These are phyloP conservation scores for Globodera ellingtonae DNA, from an alignment of 1,140 invertebrate genomes.

Conservation along the genomic window DNA sequence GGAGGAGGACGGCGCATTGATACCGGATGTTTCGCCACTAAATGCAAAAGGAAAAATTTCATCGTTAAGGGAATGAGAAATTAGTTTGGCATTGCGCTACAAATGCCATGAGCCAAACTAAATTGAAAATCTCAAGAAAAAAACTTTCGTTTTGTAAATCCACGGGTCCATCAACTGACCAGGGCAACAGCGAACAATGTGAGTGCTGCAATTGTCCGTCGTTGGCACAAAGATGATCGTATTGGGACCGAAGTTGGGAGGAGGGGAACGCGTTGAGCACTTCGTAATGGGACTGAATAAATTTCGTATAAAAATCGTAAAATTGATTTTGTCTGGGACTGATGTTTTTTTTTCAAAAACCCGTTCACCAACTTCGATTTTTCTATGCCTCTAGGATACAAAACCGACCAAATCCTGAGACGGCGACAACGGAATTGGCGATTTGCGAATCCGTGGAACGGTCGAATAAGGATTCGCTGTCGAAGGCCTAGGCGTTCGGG, in stretches of 20 bases:
- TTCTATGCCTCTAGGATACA: neutral
- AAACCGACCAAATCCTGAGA: neutral
- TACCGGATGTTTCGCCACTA: too few species aligned
- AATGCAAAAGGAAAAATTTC: too few species aligned
- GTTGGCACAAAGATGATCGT: neutral
- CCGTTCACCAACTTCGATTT: too few species aligned
- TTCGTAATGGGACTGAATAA: constrained; percentile 12
- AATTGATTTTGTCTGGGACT: neutral
- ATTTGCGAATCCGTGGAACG: neutral
- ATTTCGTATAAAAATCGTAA: neutral
- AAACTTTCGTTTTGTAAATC: neutral
- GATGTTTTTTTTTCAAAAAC: too few species aligned
- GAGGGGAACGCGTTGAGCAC: constrained; percentile 8
- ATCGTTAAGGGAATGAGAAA: too few species aligned
- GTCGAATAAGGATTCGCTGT: neutral
- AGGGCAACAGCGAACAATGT: neutral
- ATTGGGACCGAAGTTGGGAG: neutral
- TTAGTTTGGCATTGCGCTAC: too few species aligned
- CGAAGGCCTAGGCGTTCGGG: neutral
- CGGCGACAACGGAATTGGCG: neutral
- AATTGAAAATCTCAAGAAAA: too few species aligned
- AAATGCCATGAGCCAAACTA: too few species aligned
- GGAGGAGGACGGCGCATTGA: too few species aligned
- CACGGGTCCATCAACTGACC: neutral
- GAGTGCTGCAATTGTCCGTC: neutral